Base-by-base conservation (phyloP, 2,113 vertebrate species). In the Otolemur garnettii region DNA sequence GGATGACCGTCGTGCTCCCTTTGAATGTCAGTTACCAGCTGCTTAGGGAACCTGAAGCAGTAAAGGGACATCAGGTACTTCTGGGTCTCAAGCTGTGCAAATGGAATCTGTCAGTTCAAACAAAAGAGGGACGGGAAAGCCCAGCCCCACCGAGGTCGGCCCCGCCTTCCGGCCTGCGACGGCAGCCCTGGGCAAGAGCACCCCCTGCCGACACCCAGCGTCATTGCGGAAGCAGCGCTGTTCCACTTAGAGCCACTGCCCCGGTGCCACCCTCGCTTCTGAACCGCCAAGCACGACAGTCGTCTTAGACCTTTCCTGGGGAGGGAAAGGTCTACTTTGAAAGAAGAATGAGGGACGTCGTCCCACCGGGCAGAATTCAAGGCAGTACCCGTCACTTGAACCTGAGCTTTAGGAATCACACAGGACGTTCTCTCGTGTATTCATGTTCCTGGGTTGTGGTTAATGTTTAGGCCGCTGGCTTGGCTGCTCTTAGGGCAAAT, bases 171-270 rank as follows among this genome's bases (percentile, higher is more conserved):
- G 3, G 33, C 17, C 68, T 7, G 33, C 14, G 9, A 64, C 66
- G 64, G 30, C 57, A 93, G 60, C 28, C 86, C 82, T 85, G 89
- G 69, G 50, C 94, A 83, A 55, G 93, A 45, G 97, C 94, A 91
- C 95, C 97, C 91, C 91, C 97, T 98, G 93, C 96, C 96, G 97
- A 13, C 93, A 18, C 4, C 6, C 42, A 4, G 50, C 75, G 9
- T 35, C 78, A 66, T 53, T 74, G 91, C 74, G 6, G 26, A 75
- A 86, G 24, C 42, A 24, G 80, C 3, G 0, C 5, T 2, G 17
- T 33, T 50, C 1, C 15, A 33, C 28, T 11, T 11, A 0, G 38
- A 87, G 38, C 26, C 3, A 1, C 9, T 2, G 35, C 19, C 0
- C 0, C 7, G 1, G 19, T 3, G 19, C 38, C 62, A 24, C n/a